Evolutionary conservation across 2,113 vertebrate species (phyloP).

Genomic region (Cranoglanis bouderius): DNA sequence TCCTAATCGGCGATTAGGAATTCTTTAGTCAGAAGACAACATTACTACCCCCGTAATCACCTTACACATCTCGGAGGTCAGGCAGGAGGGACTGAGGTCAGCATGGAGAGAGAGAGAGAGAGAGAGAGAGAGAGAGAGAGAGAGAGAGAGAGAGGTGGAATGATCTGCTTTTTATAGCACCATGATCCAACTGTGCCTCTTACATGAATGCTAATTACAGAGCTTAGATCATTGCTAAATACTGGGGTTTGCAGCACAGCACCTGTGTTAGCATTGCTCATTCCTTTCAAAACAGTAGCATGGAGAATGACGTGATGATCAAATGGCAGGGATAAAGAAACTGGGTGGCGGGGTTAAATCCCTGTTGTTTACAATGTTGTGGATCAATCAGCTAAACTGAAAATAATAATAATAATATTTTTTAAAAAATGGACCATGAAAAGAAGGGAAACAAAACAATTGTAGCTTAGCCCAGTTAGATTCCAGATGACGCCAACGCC

Average conservation of each 20-base stretch:
- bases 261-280: not conserved
- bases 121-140: too few species aligned
- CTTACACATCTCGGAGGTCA: slow-evolving; percentile 39
- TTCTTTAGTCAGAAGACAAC: not conserved
- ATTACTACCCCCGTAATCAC: slow-evolving; percentile 46
- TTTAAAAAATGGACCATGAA: too few species aligned
- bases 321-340: not conserved
- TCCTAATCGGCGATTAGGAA: not conserved
- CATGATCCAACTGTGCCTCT: slow-evolving; percentile 67
- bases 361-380: not conserved
- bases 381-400: not conserved
- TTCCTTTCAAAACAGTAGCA: not conserved
- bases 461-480: too few species aligned
- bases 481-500: too few species aligned
- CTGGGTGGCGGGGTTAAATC: not conserved
- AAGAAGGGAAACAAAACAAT: too few species aligned
- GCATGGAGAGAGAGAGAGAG: not conserved
- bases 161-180: slow-evolving; percentile 70
- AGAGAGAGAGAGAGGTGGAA: slow-evolving; percentile 52
- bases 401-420: too few species aligned
- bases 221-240: slow-evolving; percentile 25
- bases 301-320: not conserved
- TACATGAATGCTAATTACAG: slow-evolving; percentile 55
- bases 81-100: not conserved
- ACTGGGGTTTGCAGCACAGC: not conserved